Evolutionary conservation across 2,113 vertebrate species (phyloP).

Genomic region (Melanostigma gelatinosum): DNA sequence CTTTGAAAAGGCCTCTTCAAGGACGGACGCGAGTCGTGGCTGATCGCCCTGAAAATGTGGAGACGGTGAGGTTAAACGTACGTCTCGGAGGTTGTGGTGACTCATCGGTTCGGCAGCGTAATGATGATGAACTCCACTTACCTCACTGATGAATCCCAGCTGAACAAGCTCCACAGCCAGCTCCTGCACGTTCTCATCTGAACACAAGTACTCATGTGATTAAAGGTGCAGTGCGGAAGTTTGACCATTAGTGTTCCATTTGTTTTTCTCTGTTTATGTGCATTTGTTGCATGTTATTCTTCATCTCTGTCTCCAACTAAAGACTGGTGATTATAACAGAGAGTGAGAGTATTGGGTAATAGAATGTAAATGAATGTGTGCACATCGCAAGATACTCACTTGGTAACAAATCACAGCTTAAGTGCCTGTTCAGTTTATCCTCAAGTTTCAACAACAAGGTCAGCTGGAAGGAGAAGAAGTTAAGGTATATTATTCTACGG

Average conservation of each 20-base stretch:
- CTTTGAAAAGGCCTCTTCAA: slow-evolving; percentile 97
- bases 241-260: background rate
- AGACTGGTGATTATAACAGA: background rate
- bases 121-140: slow-evolving; percentile 58
- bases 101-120: background rate
- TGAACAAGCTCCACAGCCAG: slow-evolving; percentile 95
- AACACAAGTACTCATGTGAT: slow-evolving; percentile 1
- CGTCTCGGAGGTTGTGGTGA: background rate
- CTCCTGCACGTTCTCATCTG: slow-evolving; percentile 97
- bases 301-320: background rate
- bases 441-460: slow-evolving; percentile 97
- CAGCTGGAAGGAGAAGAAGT: slow-evolving; percentile 81
- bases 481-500: background rate
- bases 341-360: background rate
- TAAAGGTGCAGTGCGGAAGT: background rate
- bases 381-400: slow-evolving; percentile 82
- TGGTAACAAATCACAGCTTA: slow-evolving; percentile 98
- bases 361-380: background rate
- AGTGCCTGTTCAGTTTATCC: slow-evolving; percentile 97
- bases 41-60: slow-evolving; percentile 88
- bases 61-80: background rate
- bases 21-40: slow-evolving; percentile 90
- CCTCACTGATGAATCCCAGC: slow-evolving; percentile 98
- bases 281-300: too few species aligned
- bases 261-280: too few species aligned